Base-by-base conservation (phyloP, 1,140 invertebrate species). In the Tetraneura akinire region DNA sequence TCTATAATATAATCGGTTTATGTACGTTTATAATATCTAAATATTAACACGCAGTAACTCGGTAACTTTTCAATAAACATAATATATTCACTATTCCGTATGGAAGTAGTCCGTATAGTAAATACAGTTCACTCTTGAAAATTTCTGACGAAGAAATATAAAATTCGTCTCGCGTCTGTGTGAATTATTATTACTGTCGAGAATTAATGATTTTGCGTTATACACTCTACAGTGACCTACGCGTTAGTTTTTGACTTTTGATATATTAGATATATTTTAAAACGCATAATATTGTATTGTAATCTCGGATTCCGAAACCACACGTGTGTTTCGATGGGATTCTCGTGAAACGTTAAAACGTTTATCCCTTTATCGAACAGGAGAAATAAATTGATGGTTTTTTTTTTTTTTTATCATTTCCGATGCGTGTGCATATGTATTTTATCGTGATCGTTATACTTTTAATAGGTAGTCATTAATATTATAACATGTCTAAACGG, bases 161-260 rank as follows among this genome's bases (percentile, higher is more conserved):
- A 78, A 62, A 37, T 60, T 71, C 9, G 68, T 14, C 32, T 37
- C 66, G 23, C 3, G 26, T 21, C 32, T 23, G n/a, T 1, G 23
- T 6, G 26, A 32, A 5, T 11, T 13, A 60, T 23, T 13, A 11
- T 29, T 62, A 26, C 18, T 18, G 23, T 18, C 14, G 26, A 49
- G 51, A 74, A 74, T 74, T 74, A 74, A 74, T 74, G 57, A 21
- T 32, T 51, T 74, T 51, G 49, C 26, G 51, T 14, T n/a, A 4
- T 37, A 37, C 8, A 26, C 42, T 26, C 57, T 66, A 18, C 45
- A 47, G 18, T 45, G 68, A 51, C 42, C 42, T 45, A 71, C n/a
- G 11, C 13, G 5, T 14, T n/a, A n/a, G 10, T n/a, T 62, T 32
- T 23, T 23, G 16, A 16, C 16, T 18, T 62, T 14, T 60, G 16